These are phyloP conservation scores for Conomelus anceps DNA, from an alignment of 2,888 invertebrate genomes.

Conservation along the genomic window DNA sequence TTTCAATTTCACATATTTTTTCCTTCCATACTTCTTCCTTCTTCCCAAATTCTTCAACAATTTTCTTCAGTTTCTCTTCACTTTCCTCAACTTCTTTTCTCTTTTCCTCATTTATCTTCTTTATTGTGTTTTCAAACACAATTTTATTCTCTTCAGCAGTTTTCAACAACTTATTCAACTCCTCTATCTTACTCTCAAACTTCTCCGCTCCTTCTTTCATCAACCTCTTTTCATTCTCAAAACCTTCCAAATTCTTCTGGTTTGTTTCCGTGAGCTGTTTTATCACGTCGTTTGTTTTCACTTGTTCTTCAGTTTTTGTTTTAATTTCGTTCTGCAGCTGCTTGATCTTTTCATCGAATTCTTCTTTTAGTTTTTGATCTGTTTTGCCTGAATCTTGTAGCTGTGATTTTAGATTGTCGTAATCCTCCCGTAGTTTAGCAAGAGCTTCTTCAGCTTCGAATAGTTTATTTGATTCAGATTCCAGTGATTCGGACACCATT, in stretches of 20 bases:
- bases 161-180: constrained; percentile 37
- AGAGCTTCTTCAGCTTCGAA: constrained; percentile 62
- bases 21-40: constrained; percentile 39
- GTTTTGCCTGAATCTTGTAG: neutral
- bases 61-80: constrained; percentile 21
- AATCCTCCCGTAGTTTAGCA: constrained; percentile 45
- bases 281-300: constrained; percentile 38
- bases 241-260: neutral
- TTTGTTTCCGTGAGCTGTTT: neutral
- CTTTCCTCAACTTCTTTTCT: constrained; percentile 37
- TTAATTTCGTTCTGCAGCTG: constrained; percentile 43
- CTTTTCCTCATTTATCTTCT: constrained; percentile 31
- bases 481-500: constrained; percentile 44
- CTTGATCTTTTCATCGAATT: constrained; percentile 14
- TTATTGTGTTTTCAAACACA: constrained; percentile 31
- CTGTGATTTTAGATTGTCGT: neutral
- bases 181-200: constrained; percentile 34
- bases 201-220: constrained; percentile 22
- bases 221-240: neutral
- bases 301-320: constrained; percentile 44
- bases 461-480: constrained; percentile 49
- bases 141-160: constrained; percentile 37
- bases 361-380: constrained; percentile 40
- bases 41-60: constrained; percentile 39
- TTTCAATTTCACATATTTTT: constrained; percentile 41